Evolutionary conservation across 2,797 vertebrate species (phyloP), one percentile per base, ranked within the genome.

Genomic region (Labeo calbasu): DNA sequence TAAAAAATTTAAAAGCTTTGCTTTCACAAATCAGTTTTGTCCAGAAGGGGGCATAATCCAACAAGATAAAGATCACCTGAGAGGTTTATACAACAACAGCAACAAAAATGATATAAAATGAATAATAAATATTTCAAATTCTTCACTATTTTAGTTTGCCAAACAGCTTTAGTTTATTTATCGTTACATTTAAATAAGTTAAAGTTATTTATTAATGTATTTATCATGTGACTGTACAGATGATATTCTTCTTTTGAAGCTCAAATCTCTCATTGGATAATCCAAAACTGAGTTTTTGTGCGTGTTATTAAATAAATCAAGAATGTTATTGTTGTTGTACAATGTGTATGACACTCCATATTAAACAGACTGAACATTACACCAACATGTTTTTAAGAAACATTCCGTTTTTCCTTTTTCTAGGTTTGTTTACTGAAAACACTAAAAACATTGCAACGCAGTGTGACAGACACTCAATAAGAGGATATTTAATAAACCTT

Each of bases 31-130:
- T 68, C 17, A 51, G 57, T 59, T 48, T 15, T 65, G 59, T 50
- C 77, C 63, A 79, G 13, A 15, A 79, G 77, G 28, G 63, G 48
- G 63, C 21, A 40, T 12, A 40, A 40, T 43, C 63, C 32, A 40
- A 55, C 63, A 40, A 79, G 21, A 23, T 5, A 75, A 46, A 6
- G 1, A 57, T 21, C 19, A 9, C 7, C 28, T 21, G 19, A 43
- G 4, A 10, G 4, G 66, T 11, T 61, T 46, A 46, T 46, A 14
- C 0, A 1, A 46, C 9, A 53, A 73, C 15, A 73, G 10, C 73
- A 46, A 61, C n/a, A 19, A 8, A 10, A 71, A 23, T 46, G 7
- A 14, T 15, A 15, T 6, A 51, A 51, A 17, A 51, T 51, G 15
- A 15, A 51, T 51, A 1, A 17, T 19, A 13, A 11, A 43, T n/a